phyloP scores from a whole-genome alignment of 2,113 vertebrate genomes.

The Carollia perspicillata region DNA sequence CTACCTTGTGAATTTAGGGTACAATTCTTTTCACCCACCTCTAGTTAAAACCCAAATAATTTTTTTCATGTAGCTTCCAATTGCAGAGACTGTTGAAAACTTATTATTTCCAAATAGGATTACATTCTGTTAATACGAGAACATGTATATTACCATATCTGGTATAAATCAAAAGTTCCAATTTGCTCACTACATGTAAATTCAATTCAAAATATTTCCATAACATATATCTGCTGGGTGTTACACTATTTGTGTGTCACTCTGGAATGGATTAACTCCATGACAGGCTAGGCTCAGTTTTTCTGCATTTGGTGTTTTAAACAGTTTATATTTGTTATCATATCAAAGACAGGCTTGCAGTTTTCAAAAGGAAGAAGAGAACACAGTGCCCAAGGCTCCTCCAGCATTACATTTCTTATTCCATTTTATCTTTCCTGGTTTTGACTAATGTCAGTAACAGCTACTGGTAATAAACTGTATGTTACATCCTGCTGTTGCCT shows the following conservation, averaged over 20 bases:
- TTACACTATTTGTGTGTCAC: slow-evolving; percentile 89
- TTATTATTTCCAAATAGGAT: slow-evolving; percentile 89
- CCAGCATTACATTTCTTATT: slow-evolving; percentile 95
- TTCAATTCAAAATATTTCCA: slow-evolving; percentile 90
- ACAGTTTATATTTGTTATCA: slow-evolving; percentile 99
- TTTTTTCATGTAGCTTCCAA: slow-evolving; percentile 76
- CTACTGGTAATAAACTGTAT: slow-evolving; percentile 99
- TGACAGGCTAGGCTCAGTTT: slow-evolving; percentile 86
- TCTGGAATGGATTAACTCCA: slow-evolving; percentile 90
- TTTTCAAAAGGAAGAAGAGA: slow-evolving; percentile 94
- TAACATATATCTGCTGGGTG: slow-evolving; percentile 88
- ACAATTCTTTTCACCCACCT: slow-evolving; percentile 71
- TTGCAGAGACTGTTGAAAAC: slow-evolving; percentile 83
- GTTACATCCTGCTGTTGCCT: slow-evolving; percentile 98
- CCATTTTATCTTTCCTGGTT: slow-evolving; percentile 98
- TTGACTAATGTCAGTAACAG: slow-evolving; percentile 99
- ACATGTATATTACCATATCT: slow-evolving; percentile 88
- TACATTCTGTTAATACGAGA: slow-evolving; percentile 86
- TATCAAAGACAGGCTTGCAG: slow-evolving; percentile 96
- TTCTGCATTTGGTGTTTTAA: slow-evolving; percentile 94
- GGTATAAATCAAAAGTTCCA: slow-evolving; percentile 88
- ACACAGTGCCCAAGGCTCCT: slow-evolving; percentile 91
- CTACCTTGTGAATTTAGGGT: slow-evolving; percentile 55
- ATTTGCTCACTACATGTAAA: slow-evolving; percentile 88
- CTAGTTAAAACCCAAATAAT: slow-evolving; percentile 76